A percentile compares a stretch with the other conserved stretches of the same genome.
Evolutionary conservation across 92 coral and sea anemone genomes (phyloP).

Genomic region (Actinostola sp.): DNA sequence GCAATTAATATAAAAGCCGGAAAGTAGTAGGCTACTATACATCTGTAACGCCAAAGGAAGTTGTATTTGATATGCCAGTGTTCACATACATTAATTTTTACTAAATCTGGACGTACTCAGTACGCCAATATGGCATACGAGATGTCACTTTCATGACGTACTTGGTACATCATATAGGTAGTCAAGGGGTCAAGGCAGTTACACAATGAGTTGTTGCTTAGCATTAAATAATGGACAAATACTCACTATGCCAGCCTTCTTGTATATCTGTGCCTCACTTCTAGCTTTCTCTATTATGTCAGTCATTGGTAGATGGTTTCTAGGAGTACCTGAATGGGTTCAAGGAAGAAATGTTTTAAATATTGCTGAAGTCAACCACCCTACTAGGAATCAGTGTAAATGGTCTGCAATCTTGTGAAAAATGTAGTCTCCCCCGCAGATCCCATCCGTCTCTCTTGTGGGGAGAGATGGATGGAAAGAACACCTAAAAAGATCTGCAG

Average conservation of each 20-base stretch:
- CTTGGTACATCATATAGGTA: not conserved
- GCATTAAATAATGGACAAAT: not conserved
- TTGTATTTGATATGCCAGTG: constrained; percentile 1
- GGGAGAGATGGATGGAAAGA: no score
- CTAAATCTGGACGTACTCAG: not conserved
- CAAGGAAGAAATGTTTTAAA: no score
- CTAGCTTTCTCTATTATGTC: constrained; percentile 88
- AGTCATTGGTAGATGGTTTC: constrained; percentile 71
- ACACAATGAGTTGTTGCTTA: not conserved
- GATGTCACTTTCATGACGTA: not conserved
- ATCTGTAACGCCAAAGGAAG: no score
- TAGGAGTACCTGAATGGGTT: constrained; percentile 83
- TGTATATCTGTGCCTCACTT: constrained; percentile 81
- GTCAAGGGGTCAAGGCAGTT: not conserved
- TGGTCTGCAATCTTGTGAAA: not conserved
- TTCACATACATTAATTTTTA: no score
- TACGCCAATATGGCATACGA: constrained; percentile 2
- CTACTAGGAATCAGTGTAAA: not conserved
- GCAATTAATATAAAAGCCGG: no score
- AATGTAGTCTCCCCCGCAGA: no score
- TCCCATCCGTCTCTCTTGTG: no score
- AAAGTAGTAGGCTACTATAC: no score
- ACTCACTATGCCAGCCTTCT: constrained; percentile 94
- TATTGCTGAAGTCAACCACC: not conserved
- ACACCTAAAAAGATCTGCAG: no score